phyloP scores from a whole-genome alignment of 2,797 vertebrate genomes.

The Parotocinclus haroldoi region DNA sequence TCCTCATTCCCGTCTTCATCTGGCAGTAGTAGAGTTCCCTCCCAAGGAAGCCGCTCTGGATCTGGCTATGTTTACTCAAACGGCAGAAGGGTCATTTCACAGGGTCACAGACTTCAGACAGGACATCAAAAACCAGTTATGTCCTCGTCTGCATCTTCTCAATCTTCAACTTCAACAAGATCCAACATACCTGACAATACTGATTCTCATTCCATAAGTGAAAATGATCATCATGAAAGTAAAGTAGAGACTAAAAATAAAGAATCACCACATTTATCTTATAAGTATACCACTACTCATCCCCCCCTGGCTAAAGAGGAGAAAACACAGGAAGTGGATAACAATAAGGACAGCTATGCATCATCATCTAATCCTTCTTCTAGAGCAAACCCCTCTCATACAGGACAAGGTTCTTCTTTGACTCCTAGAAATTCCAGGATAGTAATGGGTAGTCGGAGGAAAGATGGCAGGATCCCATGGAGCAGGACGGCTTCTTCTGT shows the following conservation, averaged over 20 bases:
- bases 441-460: conserved; percentile 53
- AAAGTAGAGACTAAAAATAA: conserved; percentile 40
- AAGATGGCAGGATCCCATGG: conserved; percentile 55
- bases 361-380: conserved; percentile 50
- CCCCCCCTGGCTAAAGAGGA: conserved; percentile 42
- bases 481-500: conserved; percentile 64
- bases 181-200: conserved; percentile 45
- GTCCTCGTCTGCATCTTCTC: conserved; percentile 46
- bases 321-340: conserved; percentile 4
- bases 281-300: conserved; percentile 32
- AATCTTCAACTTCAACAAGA: conserved; percentile 51
- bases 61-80: conserved; percentile 55
- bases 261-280: conserved; percentile 50
- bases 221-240: conserved; percentile 43
- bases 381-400: conserved; percentile 53
- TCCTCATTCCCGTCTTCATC: conserved; percentile 29
- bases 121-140: conserved; percentile 58
- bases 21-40: conserved; percentile 42
- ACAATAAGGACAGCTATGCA: conserved; percentile 30
- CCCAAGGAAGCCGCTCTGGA: conserved; percentile 44
- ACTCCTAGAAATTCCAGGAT: conserved; percentile 55
- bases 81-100: conserved; percentile 54
- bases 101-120: conserved; percentile 58
- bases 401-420: conserved; percentile 51
- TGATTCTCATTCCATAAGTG: conserved; percentile 35